Evolutionary conservation across 2,888 invertebrate species (phyloP).

Genomic region (Lycophotia porphyrea): DNA sequence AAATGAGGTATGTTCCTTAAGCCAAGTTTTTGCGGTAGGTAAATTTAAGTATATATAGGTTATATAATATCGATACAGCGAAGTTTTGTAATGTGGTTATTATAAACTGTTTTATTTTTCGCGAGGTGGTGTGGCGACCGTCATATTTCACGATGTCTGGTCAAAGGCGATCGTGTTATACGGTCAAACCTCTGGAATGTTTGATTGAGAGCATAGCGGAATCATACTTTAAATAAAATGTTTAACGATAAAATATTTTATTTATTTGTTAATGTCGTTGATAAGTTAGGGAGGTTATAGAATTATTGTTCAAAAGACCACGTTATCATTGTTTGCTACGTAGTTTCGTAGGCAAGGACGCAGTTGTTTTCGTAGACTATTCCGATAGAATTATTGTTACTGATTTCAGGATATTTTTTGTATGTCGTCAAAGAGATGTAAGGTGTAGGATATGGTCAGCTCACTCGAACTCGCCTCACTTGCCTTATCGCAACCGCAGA

Average conservation of each 20-base stretch:
- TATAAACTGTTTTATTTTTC: slow-evolving; percentile 78
- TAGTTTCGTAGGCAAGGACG: background rate
- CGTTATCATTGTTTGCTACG: background rate
- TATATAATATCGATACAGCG: slow-evolving; percentile 37
- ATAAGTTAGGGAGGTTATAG: slow-evolving; percentile 44
- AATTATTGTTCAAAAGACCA: slow-evolving; percentile 24
- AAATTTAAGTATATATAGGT: slow-evolving; percentile 50
- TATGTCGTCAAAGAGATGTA: slow-evolving; percentile 11
- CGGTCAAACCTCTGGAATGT: slow-evolving; percentile 68
- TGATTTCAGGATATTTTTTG: background rate
- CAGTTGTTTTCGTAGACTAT: background rate
- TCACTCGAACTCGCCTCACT: slow-evolving; percentile 37
- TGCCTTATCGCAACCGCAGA: slow-evolving; percentile 56
- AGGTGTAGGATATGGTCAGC: background rate
- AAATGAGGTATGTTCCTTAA: slow-evolving; percentile 77
- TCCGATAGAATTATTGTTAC: slow-evolving; percentile 5
- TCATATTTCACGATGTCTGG: slow-evolving; percentile 84
- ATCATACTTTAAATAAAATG: slow-evolving; percentile 60
- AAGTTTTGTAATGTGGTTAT: slow-evolving; percentile 72
- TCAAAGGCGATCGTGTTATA: slow-evolving; percentile 76
- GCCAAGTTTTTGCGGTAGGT: slow-evolving; percentile 70
- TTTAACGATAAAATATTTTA: slow-evolving; percentile 53
- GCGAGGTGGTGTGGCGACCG: slow-evolving; percentile 74
- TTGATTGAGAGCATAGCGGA: slow-evolving; percentile 65
- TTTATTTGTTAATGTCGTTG: slow-evolving; percentile 55